Base-by-base conservation (phyloP, 2,888 invertebrate species). In the Stenoptilia bipunctidactyla region DNA sequence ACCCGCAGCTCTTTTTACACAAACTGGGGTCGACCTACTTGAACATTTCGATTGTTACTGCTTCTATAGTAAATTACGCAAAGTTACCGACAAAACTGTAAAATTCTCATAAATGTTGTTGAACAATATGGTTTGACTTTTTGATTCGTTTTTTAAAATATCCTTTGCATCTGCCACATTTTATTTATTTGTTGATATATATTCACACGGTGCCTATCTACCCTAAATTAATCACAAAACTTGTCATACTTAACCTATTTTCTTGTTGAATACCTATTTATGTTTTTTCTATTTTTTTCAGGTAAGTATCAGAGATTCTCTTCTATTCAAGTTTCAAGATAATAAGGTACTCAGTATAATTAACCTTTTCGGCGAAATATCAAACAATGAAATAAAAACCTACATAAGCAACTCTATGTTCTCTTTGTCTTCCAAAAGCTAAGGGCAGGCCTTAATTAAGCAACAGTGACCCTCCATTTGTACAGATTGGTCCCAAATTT, bases 401-500 rank as follows among this genome's bases (percentile, higher is more conserved):
- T n/a, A n/a, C n/a, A n/a, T n/a, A n/a, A n/a, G n/a, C n/a, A n/a
- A n/a, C 12, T 27, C 40, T 34, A 38, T 44, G 51, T 55, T 38
- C 58, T 59, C 40, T 44, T 55, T 51, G 52, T 55, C 20, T 20
- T 8, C 20, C 8, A 47, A 50, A 46, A 40, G 38, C 40, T 45
- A 40, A 46, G 44, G 37, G 37, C 13, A 33, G 62, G 8, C 61
- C 70, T 79, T 80, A 79, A 80, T 80, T 80, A 79, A 79, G 68
- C 67, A 52, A 60, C 57, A 55, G 55, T 72, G 74, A 69, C 71
- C 76, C 71, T 71, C 73, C 76, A 72, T 79, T 77, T 75, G 69
- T 65, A 60, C 67, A 66, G 68, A 77, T 75, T 71, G 68, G 67
- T 54, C 64, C 56, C 59, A 59, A 20, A 8, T 20, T 20, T 20